phyloP scores from a whole-genome alignment of 2,797 vertebrate genomes.

The Xenops minutus region DNA sequence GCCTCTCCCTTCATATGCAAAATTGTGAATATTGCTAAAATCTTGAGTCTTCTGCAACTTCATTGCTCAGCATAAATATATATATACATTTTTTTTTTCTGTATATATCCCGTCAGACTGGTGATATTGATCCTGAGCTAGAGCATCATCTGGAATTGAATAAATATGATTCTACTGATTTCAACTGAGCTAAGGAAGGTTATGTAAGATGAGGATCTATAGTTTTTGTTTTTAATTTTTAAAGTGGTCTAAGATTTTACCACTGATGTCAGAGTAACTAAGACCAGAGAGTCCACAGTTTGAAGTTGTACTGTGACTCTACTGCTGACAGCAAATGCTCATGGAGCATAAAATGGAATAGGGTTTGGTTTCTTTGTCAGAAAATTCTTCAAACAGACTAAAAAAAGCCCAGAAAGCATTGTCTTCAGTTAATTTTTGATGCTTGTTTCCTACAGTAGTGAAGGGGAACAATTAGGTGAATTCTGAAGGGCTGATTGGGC shows the following conservation, averaged over 20 bases:
- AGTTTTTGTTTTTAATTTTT: neutral
- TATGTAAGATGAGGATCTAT: neutral
- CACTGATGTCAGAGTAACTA: neutral
- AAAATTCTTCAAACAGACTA: neutral
- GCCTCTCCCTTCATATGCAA: neutral
- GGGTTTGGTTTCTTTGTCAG: neutral
- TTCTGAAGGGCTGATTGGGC: neutral
- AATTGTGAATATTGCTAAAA: neutral
- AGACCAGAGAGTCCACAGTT: neutral
- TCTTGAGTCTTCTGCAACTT: neutral
- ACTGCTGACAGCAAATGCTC: neutral
- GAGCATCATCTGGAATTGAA: neutral
- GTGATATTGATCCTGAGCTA: neutral
- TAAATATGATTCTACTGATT: neutral
- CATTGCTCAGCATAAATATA: neutral
- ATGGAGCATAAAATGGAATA: neutral
- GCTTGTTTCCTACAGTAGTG: neutral
- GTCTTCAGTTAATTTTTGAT: neutral
- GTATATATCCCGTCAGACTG: fast-evolving
- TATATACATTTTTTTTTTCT: neutral
- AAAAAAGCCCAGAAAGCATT: neutral
- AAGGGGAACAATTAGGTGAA: neutral
- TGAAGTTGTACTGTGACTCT: neutral
- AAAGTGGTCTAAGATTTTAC: neutral
- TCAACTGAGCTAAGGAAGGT: neutral